These are phyloP conservation scores for Nibea albiflora DNA, from an alignment of 2,113 vertebrate genomes.

Conservation along the genomic window DNA sequence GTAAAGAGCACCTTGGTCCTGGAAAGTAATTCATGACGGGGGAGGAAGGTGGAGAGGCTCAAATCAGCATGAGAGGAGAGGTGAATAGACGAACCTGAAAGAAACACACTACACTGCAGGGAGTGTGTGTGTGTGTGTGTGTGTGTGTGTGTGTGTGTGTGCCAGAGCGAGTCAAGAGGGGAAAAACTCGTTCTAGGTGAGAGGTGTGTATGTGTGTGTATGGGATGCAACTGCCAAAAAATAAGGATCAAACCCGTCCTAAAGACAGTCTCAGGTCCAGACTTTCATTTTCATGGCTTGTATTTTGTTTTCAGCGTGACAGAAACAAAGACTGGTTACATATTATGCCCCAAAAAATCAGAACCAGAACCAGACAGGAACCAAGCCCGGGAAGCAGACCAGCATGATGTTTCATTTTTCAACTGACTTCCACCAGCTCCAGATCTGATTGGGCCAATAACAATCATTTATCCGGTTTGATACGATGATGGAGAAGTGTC, in stretches of 20 bases:
- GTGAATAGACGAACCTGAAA: slow-evolving; percentile 57
- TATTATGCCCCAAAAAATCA: not conserved
- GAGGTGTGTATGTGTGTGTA: not conserved
- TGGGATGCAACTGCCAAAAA: not conserved
- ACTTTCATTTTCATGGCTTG: too few species aligned
- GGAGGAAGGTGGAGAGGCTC: slow-evolving; percentile 39
- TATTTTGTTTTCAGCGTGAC: not conserved
- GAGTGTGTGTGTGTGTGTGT: not conserved
- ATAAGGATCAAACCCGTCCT: not conserved
- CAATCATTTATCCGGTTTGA: too few species aligned
- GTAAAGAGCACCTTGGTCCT: slow-evolving; percentile 69
- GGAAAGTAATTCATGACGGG: slow-evolving; percentile 53
- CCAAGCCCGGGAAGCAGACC: too few species aligned
- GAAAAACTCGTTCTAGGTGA: not conserved
- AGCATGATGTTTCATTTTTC: too few species aligned
- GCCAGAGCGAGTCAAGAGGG: not conserved
- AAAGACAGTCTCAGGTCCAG: not conserved
- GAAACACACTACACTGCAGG: not conserved
- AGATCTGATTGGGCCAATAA: too few species aligned
- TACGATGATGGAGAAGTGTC: too few species aligned
- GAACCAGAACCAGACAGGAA: not conserved
- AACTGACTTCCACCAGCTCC: too few species aligned
- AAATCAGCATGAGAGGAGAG: slow-evolving; percentile 43
- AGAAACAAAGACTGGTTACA: not conserved
- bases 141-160: slow-evolving; percentile 13